A percentile compares a stretch with the other conserved stretches of the same genome.
These are phyloP conservation scores for Hydra vulgaris DNA, from an alignment of 30 jellyfish, hydroid and myxozoan species.

Conservation along the genomic window DNA sequence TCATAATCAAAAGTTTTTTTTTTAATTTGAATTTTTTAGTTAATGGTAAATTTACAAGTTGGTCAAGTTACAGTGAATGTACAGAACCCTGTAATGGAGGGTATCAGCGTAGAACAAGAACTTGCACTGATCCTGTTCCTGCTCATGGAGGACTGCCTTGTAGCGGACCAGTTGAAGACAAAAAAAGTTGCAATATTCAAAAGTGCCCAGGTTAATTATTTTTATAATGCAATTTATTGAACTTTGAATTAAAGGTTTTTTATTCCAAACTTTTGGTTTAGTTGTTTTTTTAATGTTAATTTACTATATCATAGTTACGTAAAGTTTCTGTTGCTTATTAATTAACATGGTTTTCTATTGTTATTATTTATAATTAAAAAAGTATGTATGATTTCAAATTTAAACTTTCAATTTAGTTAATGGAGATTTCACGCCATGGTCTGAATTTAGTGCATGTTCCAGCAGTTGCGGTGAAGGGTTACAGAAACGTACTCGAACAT, in stretches of 20 bases:
- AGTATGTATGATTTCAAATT: background rate
- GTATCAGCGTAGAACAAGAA: background rate
- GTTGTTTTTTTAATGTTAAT: no score
- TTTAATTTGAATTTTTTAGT: background rate
- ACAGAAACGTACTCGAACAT: constrained; percentile 19
- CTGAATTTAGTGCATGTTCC: constrained; percentile 13
- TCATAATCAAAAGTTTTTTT: background rate
- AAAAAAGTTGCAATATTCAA: background rate
- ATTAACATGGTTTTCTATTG: no score
- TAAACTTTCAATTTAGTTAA: constrained; percentile 9
- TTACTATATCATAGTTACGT: no score
- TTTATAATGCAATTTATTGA: background rate
- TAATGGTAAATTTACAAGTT: background rate
- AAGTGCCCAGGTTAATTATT: constrained; percentile 12
- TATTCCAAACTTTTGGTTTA: no score
- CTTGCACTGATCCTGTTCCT: constrained; percentile 26
- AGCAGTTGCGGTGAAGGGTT: constrained; percentile 1
- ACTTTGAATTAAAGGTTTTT: no score
- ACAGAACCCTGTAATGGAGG: constrained; percentile 6
- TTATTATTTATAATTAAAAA: no score
- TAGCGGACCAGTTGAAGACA: constrained; percentile 3
- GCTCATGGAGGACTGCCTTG: constrained; percentile 24
- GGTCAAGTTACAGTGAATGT: constrained; percentile 3
- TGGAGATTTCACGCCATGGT: constrained; percentile 22
- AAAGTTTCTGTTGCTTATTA: no score